Base-by-base conservation (phyloP, 1,140 invertebrate species). In the Trichoplusia ni region DNA sequence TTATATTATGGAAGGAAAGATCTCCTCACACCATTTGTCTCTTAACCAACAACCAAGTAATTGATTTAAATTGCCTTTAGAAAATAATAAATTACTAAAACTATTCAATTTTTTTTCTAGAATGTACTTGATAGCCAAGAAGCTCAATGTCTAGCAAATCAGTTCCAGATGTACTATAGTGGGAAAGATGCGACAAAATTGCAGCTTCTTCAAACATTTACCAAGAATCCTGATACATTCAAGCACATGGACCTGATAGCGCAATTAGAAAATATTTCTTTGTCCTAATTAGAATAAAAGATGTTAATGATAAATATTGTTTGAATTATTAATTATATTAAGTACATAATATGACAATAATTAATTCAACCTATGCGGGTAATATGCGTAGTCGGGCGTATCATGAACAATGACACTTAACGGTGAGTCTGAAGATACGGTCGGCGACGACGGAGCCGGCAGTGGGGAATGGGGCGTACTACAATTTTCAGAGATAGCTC, bases 161-260 rank as follows among this genome's bases (percentile, higher is more conserved):
- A 97, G 82, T 88, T 97, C 38, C 96, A 97, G 81, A 90, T 98
- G 79, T 98, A 97, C 85, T 98, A 97, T 84, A 92, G 91, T 44
- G 92, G 94, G 60, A 90, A 94, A 40, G 92, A 95, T 82, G 72
- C 90, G 18, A 85, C 89, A 2, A 95, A 96, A 77, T 73, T 93
- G 0, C 88, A 93, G 40, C 82, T 98, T 9, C 76, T 98, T 49
- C 87, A 96, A 53, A 92, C 73, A 11, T 98, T 98, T 75, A 96
- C 93, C 2, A 88, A 92, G 25, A 91, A 85, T 29, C 96, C 97
- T 4, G 92, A 95, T 76, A 90, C 93, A 35, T 98, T 98, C 79
- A 95, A 96, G 70, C 95, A 97, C 73, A 95, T 94, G 93, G 95
- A 97, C 82, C 91, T 98, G 8, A 94, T 98, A 64, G 89, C 93